Base-by-base conservation (phyloP, 92 coral and sea anemone genomes). In the Paramuricea clavata region DNA sequence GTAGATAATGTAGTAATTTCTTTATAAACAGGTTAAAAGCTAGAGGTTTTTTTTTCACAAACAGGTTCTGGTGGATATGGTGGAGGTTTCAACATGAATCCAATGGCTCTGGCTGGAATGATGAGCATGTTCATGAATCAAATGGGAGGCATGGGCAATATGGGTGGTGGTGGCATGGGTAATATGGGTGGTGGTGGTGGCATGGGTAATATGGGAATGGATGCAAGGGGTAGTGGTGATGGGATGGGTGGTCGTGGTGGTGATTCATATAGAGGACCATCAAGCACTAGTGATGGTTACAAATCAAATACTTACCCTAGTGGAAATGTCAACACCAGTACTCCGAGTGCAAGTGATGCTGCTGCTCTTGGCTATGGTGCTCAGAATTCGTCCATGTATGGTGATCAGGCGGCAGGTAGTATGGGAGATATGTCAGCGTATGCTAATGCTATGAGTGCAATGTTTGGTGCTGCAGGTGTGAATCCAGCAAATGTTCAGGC, bases 51-150 rank as follows among this genome's bases (percentile, higher is more conserved):
- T n/a, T 54, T 61, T 39, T 32, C 6, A 25, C 31, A 22, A 16
- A 49, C 43, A 57, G 73, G 71, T 17, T 67, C 92, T 67, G 86
- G 92, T 60, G 92, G 89, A 16, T 94, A 87, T 80, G 90, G 90
- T 42, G 81, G 81, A 22, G 95, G 92, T n/a, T 93, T 91, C 86
- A 93, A 87, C 9, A 78, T 78, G 83, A 79, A 79, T 61, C 84
- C 84, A 35, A 79, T 87, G 89, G 87, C n/a, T 91, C 89, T 86
- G 88, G 90, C 93, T 47, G 94, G 95, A 16, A 94, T 95, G 94
- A 54, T 79, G 73, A 79, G 60, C 28, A 79, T 79, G 84, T 61
- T 79, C 25, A 57, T 79, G 82, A 76, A 76, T 54, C 57, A 25
- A 21, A 76, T 76, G 82, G 57, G 57, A 25, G 32, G 35, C 41